Evolutionary conservation across 2,113 vertebrate genomes (phyloP).

Genomic region (Muntiacus reevesi): DNA sequence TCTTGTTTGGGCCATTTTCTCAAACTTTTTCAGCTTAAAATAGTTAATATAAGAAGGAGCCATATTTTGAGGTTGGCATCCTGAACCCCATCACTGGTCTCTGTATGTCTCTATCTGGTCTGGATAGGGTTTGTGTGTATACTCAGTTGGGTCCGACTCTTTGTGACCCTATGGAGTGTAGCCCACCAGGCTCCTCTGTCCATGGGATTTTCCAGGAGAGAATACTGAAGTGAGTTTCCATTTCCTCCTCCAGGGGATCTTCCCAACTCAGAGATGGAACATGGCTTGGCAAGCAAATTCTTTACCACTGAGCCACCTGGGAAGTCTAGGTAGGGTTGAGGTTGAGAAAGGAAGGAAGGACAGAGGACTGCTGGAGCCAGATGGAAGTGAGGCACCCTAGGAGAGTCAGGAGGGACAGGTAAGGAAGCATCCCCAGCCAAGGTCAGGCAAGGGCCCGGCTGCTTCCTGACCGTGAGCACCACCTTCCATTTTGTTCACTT

Average conservation of each 20-base stretch:
- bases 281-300: not conserved
- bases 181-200: not conserved
- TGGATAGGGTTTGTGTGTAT: not conserved
- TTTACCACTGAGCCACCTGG: not conserved
- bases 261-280: not conserved
- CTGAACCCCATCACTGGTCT: not conserved
- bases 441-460: not conserved
- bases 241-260: not conserved
- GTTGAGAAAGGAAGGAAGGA: not conserved
- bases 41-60: not conserved
- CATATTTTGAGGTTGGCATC: not conserved
- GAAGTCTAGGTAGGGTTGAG: not conserved
- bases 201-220: not conserved
- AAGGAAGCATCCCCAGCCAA: not conserved
- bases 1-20: not conserved
- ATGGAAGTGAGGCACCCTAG: not conserved
- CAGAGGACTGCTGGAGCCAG: not conserved
- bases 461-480: not conserved
- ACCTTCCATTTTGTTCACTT: not conserved
- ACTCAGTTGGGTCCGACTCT: not conserved
- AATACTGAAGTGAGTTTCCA: not conserved
- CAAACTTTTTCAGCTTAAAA: not conserved
- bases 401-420: too few species aligned
- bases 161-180: not conserved
- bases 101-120: not conserved